phyloP scores from a whole-genome alignment of 2,113 vertebrate species.

The Cygnus atratus region DNA sequence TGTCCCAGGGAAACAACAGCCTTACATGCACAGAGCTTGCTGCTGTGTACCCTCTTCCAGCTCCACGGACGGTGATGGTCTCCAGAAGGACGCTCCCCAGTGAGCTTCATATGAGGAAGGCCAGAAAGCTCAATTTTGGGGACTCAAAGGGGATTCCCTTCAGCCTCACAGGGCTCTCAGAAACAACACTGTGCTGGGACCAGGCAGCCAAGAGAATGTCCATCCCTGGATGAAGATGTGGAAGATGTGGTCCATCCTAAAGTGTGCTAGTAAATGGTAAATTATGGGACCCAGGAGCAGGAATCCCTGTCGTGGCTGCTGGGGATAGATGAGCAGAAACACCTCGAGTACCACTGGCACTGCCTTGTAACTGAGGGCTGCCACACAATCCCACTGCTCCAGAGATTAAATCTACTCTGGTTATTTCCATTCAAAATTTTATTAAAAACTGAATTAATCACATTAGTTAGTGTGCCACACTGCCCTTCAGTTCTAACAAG shows the following conservation, averaged over 20 bases:
- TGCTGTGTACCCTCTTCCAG: neutral
- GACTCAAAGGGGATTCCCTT: neutral
- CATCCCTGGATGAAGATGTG: neutral
- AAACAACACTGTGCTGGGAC: rapidly evolving
- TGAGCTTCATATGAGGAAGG: neutral
- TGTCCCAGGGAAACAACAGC: neutral
- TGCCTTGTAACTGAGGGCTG: neutral
- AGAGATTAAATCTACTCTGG: neutral
- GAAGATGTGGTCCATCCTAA: neutral
- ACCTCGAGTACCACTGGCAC: too few species aligned
- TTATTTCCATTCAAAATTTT: neutral
- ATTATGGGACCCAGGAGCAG: too few species aligned
- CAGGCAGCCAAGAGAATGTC: neutral
- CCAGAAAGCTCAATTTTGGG: neutral
- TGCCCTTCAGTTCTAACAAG: neutral
- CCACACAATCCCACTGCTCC: neutral
- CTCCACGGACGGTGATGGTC: rapidly evolving
- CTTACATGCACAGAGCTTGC: neutral
- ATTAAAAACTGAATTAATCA: neutral
- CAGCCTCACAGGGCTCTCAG: neutral
- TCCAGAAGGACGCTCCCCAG: neutral
- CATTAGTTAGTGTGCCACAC: neutral
- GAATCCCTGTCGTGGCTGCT: neutral
- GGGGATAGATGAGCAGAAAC: neutral
- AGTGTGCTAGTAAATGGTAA: neutral